These are phyloP conservation scores for Iguana delicatissima DNA, from an alignment of 2,797 vertebrate genomes.

Conservation along the genomic window DNA sequence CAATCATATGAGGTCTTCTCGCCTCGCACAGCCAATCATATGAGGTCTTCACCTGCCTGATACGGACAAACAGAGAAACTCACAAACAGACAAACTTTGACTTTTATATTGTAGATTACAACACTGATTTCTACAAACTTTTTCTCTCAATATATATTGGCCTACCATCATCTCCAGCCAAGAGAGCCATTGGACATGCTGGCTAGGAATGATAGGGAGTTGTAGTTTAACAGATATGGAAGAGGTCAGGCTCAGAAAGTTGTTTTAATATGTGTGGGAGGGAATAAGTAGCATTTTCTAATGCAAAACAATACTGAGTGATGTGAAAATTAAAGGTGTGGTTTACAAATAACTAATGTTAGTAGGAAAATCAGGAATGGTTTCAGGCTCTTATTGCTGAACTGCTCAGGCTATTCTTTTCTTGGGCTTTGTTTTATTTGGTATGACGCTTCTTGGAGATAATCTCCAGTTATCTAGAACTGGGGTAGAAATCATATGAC, in stretches of 20 bases:
- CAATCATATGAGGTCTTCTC: no score
- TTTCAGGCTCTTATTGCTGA: neutral
- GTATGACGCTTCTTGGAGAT: no score
- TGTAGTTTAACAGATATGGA: neutral
- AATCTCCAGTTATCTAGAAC: no score
- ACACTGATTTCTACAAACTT: neutral
- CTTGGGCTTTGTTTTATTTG: neutral
- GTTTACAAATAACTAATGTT: neutral
- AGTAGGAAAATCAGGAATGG: neutral
- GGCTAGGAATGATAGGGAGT: neutral
- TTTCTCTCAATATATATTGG: neutral
- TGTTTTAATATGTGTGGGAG: neutral
- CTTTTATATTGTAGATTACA: neutral
- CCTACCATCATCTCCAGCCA: neutral
- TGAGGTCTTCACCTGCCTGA: no score
- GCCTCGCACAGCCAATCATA: no score
- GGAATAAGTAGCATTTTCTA: neutral
- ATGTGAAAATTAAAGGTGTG: neutral
- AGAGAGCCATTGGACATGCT: neutral
- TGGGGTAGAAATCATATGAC: no score
- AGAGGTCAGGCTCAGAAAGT: neutral
- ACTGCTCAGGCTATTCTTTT: no score
- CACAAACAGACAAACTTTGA: no score
- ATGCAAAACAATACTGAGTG: no score
- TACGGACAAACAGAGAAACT: no score